These are phyloP conservation scores for Ormyrus pomaceus DNA, from an alignment of 2,888 invertebrate genomes.

Conservation along the genomic window DNA sequence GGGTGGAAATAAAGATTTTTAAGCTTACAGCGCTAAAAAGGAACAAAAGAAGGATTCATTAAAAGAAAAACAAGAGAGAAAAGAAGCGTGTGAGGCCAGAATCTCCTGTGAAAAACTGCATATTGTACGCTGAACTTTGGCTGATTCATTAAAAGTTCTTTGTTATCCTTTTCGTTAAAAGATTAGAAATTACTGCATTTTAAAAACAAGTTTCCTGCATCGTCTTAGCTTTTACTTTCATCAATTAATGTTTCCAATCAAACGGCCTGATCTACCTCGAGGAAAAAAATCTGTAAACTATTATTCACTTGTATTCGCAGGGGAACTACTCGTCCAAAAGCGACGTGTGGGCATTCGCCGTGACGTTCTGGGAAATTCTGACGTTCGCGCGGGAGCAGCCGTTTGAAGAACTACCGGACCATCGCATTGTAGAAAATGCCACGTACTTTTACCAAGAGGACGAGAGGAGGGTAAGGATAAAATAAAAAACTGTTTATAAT, in stretches of 20 bases:
- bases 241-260: too few species aligned
- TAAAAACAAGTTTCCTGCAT: too few species aligned
- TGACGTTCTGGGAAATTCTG: slow-evolving; percentile 91
- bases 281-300: slow-evolving; percentile 29
- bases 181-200: too few species aligned
- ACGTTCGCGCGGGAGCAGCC: slow-evolving; percentile 90
- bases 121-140: slow-evolving; percentile 34
- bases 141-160: slow-evolving; percentile 45
- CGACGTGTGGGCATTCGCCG: slow-evolving; percentile 93
- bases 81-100: too few species aligned
- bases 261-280: not conserved
- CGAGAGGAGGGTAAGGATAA: slow-evolving; percentile 79
- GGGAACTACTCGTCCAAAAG: slow-evolving; percentile 89
- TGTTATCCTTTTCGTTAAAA: too few species aligned
- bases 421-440: slow-evolving; percentile 89
- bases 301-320: slow-evolving; percentile 74
- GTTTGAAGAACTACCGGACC: slow-evolving; percentile 86
- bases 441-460: slow-evolving; percentile 87
- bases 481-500: not conserved
- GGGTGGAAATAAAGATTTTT: slow-evolving; percentile 26
- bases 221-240: too few species aligned
- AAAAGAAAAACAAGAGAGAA: not conserved
- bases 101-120: slow-evolving; percentile 38
- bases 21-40: not conserved
- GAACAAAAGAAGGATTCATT: not conserved